Evolutionary conservation across 2,888 invertebrate species (phyloP), one percentile per base, ranked within the genome.

Genomic region (Conus canariensis): DNA sequence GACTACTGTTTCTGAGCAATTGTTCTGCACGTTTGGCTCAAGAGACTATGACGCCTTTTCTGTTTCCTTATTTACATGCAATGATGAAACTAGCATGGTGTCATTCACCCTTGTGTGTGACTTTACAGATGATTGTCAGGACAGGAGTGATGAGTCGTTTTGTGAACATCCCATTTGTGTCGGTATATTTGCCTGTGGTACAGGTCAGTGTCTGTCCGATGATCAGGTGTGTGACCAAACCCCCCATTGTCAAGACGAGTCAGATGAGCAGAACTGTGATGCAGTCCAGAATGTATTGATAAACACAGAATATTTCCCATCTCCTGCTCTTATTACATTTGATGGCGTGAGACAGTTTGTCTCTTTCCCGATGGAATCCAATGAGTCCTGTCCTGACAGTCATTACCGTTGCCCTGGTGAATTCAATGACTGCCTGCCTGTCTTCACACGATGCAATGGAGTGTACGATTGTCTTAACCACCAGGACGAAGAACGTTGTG

Each of bases 131-230:
- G 82, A 82, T 56, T 82, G 82, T 56, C 82, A 12, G 25, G 82
- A 82, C 22, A 22, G 19, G 6, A 82, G 56, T 19, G 82, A 82
- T n/a, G 82, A 82, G 5, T 82, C 82, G 1, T 82, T 82, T n/a
- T 82, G 82, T n/a, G 6, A 14, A 7, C 82, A 82, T 56, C 82
- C 82, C 4, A 9, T 25, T 6, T 74, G 58, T n/a, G 19, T 45
- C 12, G 9, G 19, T 6, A 22, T 56, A 25, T 88, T 77, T 58
- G 77, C 58, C 9, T 88, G 88, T n/a, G 3, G 9, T 16, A 88
- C 19, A 16, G 77, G 77, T 56, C 88, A 88, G 59, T 88, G 88
- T 82, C 6, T 82, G 45, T 82, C 82, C 16, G 3, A 16, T 45
- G 82, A 82, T n/a, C 45, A 56, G 16, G 82, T 82, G 56, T 82